phyloP scores from a whole-genome alignment of 2,113 vertebrate genomes.

The Tylochromis polylepis region DNA sequence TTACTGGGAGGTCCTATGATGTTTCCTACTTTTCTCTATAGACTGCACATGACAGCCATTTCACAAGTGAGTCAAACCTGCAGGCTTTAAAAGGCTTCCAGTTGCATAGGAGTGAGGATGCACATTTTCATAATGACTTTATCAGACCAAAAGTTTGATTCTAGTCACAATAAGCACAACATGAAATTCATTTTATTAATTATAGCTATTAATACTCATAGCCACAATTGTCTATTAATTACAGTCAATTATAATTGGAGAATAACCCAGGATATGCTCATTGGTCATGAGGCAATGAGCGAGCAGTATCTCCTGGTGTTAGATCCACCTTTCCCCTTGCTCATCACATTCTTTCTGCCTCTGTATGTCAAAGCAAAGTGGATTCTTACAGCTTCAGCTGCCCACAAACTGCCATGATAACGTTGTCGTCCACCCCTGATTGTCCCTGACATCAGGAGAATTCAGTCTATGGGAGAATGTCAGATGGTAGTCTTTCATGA shows the following conservation, averaged over 20 bases:
- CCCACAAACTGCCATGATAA: neutral
- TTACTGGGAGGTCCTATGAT: neutral
- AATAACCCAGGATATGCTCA: neutral
- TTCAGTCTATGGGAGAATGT: neutral
- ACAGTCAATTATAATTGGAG: neutral
- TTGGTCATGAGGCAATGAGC: too few species aligned
- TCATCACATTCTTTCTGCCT: neutral
- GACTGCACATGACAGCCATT: neutral
- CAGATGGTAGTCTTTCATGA: rapidly evolving
- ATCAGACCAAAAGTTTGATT: too few species aligned
- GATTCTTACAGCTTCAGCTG: rapidly evolving
- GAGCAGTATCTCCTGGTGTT: neutral
- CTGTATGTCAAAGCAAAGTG: neutral
- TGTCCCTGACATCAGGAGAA: neutral
- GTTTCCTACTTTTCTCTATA: neutral
- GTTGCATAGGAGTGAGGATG: neutral
- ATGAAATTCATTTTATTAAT: neutral
- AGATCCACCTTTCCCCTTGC: neutral
- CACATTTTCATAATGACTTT: neutral
- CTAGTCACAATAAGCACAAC: neutral
- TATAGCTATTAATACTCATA: neutral
- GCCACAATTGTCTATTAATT: neutral
- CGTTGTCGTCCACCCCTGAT: neutral
- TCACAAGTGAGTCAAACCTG: neutral
- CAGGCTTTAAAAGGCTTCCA: neutral